Percentiles rank a stretch among this genome's conserved stretches.
phyloP scores from a whole-genome alignment of 2,113 vertebrate species.

The Ophthalmotilapia sp. region DNA sequence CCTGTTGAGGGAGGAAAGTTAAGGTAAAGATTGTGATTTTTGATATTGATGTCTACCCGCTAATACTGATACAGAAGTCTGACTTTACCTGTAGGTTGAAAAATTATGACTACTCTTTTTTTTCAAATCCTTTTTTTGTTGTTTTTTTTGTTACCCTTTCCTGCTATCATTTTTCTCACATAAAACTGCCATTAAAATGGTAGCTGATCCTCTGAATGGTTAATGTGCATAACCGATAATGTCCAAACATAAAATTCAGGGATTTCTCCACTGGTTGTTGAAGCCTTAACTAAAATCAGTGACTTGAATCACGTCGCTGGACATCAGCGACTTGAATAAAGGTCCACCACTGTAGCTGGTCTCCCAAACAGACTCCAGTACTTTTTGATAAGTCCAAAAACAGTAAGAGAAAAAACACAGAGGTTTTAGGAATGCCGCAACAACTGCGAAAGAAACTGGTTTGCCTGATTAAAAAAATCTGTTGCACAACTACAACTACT shows the following conservation, averaged over 20 bases:
- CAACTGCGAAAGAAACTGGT: neutral
- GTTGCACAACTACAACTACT: neutral
- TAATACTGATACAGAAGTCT: neutral
- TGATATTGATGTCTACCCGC: neutral
- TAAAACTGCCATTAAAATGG: neutral
- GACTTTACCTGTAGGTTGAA: neutral
- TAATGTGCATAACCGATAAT: neutral
- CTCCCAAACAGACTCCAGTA: neutral
- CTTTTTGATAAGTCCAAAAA: neutral
- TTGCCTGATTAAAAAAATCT: neutral
- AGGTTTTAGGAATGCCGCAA: neutral
- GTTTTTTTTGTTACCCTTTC: neutral
- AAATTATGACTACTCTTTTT: neutral
- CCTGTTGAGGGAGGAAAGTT: constrained; percentile 32
- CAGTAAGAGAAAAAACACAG: neutral
- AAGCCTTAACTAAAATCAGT: neutral
- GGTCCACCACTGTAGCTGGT: neutral
- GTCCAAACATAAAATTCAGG: neutral
- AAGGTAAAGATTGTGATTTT: neutral
- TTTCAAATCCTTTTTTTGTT: neutral
- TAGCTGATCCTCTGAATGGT: neutral
- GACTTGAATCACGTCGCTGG: neutral
- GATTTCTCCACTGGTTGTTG: neutral
- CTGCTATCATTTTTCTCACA: neutral
- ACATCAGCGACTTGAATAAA: neutral